A percentile compares a stretch with the other conserved stretches of the same genome.
These are phyloP conservation scores for Adela reaumurella DNA, from an alignment of 2,888 invertebrate species.

Conservation along the genomic window DNA sequence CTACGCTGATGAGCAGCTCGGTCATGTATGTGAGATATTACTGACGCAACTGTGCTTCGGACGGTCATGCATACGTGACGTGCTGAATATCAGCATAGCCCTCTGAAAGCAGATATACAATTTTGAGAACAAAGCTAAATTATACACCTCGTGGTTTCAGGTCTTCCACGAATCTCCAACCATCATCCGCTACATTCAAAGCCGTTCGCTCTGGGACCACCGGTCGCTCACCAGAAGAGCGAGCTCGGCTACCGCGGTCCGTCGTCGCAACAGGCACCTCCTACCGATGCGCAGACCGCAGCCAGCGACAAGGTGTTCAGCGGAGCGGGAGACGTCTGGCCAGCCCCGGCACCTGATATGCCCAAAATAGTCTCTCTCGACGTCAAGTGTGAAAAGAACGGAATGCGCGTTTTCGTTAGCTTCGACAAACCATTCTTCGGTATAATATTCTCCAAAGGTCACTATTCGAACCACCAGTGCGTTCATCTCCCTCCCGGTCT, in stretches of 20 bases:
- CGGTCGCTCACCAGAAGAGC: conserved; percentile 47
- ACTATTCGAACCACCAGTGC: conserved; percentile 89
- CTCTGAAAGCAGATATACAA: too few species aligned
- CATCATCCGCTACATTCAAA: conserved; percentile 48
- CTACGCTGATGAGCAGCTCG: too few species aligned
- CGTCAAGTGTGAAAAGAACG: conserved; percentile 90
- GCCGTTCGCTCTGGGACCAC: conserved; percentile 40
- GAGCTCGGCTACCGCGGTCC: conserved; percentile 68
- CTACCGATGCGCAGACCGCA: conserved; percentile 50
- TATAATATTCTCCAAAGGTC: conserved; percentile 93
- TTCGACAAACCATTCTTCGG: conserved; percentile 94
- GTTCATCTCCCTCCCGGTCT: conserved; percentile 87
- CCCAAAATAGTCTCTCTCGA: conserved; percentile 90
- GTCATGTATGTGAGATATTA: too few species aligned
- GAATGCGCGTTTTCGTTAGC: conserved; percentile 91
- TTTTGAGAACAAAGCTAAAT: too few species aligned
- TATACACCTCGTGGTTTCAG: conserved; percentile 20
- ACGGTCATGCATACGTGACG: too few species aligned
- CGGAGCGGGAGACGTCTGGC: conserved; percentile 76
- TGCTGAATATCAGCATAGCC: too few species aligned
- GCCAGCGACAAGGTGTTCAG: conserved; percentile 60
- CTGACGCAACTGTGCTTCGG: too few species aligned
- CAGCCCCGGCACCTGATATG: conserved; percentile 83
- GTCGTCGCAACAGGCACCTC: conserved; percentile 54
- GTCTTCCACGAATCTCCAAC: conserved; percentile 48